Evolutionary conservation across 2,113 vertebrate genomes (phyloP).

Genomic region (Leptobrachium ailaonicum): DNA sequence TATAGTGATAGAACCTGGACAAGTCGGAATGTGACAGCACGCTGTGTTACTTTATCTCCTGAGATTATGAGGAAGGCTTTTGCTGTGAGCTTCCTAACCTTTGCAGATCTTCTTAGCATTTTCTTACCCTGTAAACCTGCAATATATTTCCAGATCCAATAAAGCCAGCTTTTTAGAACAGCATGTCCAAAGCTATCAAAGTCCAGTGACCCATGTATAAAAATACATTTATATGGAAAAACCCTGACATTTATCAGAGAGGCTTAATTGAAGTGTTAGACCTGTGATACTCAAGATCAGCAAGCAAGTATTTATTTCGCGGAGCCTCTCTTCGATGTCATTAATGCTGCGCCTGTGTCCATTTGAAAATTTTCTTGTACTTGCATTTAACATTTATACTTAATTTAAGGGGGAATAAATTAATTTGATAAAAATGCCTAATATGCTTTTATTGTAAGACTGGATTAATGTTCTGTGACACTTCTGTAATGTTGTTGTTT

Average conservation of each 20-base stretch:
- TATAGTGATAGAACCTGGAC: no score
- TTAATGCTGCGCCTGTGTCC: neutral
- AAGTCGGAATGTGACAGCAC: no score
- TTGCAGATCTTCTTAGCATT: neutral
- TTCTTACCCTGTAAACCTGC: neutral
- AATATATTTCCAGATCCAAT: neutral
- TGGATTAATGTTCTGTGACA: neutral
- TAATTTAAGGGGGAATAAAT: neutral
- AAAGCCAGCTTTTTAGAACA: neutral
- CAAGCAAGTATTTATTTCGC: neutral
- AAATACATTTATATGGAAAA: slow-evolving; percentile 5
- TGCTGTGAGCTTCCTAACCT: neutral
- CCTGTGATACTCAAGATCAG: neutral
- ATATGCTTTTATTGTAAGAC: neutral
- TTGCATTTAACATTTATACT: neutral
- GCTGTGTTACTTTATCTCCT: no score
- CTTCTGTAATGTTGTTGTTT: neutral
- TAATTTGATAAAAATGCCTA: neutral
- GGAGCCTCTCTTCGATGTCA: neutral
- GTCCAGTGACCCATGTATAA: neutral
- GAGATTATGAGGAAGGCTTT: neutral
- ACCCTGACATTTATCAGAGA: neutral
- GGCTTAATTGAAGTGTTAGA: slow-evolving; percentile 1
- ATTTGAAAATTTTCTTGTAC: neutral
- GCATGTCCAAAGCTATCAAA: neutral